These are phyloP conservation scores for Euspilapteryx auroguttella DNA, from an alignment of 2,888 invertebrate genomes.

Conservation along the genomic window DNA sequence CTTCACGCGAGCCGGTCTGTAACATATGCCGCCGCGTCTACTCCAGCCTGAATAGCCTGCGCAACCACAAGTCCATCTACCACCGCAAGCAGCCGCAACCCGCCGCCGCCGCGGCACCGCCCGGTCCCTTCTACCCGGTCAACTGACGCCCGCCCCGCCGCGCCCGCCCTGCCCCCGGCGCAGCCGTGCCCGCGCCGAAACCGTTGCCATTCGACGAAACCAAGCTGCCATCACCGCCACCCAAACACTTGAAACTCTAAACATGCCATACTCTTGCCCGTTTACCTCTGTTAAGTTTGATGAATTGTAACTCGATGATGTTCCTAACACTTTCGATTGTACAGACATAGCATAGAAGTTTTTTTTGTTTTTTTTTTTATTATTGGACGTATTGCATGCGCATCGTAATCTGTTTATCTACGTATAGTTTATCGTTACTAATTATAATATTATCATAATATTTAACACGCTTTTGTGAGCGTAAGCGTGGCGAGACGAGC, in stretches of 20 bases:
- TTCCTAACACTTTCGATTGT: constrained; percentile 49
- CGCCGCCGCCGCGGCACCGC: constrained; percentile 28
- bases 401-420: constrained; percentile 45
- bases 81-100: constrained; percentile 81
- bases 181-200: constrained; percentile 13
- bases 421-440: constrained; percentile 34
- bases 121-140: constrained; percentile 48
- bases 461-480: constrained; percentile 2
- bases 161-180: constrained; percentile 15
- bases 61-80: constrained; percentile 92
- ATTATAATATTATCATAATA: constrained; percentile 15
- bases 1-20: constrained; percentile 88
- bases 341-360: constrained; percentile 50
- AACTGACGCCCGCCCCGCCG: constrained; percentile 30
- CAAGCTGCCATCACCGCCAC: constrained; percentile 51
- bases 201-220: constrained; percentile 41
- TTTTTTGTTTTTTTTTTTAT: constrained; percentile 24
- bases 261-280: constrained; percentile 53
- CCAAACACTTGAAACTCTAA: constrained; percentile 37
- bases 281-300: constrained; percentile 49
- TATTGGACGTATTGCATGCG: constrained; percentile 43
- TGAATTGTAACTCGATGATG: constrained; percentile 43
- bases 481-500: constrained; percentile 1
- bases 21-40: constrained; percentile 91
- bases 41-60: constrained; percentile 87